Evolutionary conservation across 2,888 invertebrate genomes (phyloP).

Genomic region (Gastracanthus pulcherrimus): DNA sequence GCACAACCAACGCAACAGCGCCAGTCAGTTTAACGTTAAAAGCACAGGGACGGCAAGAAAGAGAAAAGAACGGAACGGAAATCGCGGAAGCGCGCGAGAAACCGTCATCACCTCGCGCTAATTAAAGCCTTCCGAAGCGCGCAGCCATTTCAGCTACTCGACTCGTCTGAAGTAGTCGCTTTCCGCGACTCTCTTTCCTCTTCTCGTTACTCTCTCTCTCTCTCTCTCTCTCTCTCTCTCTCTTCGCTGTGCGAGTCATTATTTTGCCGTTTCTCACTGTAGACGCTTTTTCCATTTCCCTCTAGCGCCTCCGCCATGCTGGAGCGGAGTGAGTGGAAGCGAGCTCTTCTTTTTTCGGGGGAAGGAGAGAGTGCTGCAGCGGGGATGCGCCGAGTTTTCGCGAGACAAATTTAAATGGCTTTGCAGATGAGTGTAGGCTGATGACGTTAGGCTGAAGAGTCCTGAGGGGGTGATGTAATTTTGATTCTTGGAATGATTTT

Average conservation of each 20-base stretch:
- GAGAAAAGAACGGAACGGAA: neutral
- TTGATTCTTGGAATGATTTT: too few species aligned
- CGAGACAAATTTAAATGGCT: too few species aligned
- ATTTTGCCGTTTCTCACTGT: constrained; percentile 4
- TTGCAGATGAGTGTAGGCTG: too few species aligned
- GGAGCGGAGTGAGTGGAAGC: too few species aligned
- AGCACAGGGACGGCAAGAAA: neutral
- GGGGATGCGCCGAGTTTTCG: too few species aligned
- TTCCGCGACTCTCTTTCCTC: constrained; percentile 30
- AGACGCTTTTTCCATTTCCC: neutral
- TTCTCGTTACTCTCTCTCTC: constrained; percentile 33
- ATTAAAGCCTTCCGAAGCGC: constrained; percentile 48
- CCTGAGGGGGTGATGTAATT: too few species aligned
- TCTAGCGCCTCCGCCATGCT: neutral
- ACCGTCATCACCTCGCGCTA: constrained; percentile 26
- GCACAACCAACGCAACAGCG: too few species aligned
- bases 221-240: constrained; percentile 12
- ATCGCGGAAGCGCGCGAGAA: constrained; percentile 11
- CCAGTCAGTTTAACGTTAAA: neutral
- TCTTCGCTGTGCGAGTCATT: neutral
- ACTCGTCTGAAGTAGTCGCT: constrained; percentile 44
- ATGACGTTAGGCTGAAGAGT: too few species aligned
- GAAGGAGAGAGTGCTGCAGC: too few species aligned
- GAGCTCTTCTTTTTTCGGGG: too few species aligned
- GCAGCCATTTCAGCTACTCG: constrained; percentile 35